Evolutionary conservation across 2,797 vertebrate species (phyloP), one percentile per base, ranked within the genome.

Genomic region (Schizopygopsis pylzovi): DNA sequence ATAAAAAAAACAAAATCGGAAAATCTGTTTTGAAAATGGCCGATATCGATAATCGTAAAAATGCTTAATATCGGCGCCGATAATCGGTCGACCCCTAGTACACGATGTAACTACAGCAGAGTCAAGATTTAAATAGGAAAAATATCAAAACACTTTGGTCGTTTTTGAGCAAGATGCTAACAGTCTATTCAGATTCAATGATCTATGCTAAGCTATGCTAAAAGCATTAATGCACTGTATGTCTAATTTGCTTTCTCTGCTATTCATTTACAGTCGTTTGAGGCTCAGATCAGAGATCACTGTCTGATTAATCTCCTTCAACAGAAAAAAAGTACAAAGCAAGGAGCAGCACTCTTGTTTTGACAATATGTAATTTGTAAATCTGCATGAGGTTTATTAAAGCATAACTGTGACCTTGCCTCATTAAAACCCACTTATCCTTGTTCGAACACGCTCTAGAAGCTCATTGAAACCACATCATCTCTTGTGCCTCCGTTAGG

Each of bases 201-300:
- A 33, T 33, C 33, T 33, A 33, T 33, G 33, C 33, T 33, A 33
- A 33, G 33, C 33, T 33, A 33, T 33, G 33, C 33, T 33, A 33
- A 33, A 28, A n/a, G n/a, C n/a, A n/a, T n/a, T n/a, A n/a, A n/a
- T n/a, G n/a, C n/a, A n/a, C n/a, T n/a, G n/a, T n/a, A n/a, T n/a
- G 83, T 81, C 90, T 84, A 65, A 65, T 71, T 71, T 63, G 65
- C 88, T 83, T 83, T 86, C 67, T 84, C 77, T 85, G 33, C 47
- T 75, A 45, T 81, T n/a, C n/a, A 86, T 91, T 89, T 90, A 68
- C 56, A 81, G 79, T 61, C 43, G 59, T 67, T 85, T 86, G 20
- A 49, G 43, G 56, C 47, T 78, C 87, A 12, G 59, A 68, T 86
- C n/a, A 49, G 54, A 65, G 80, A 54, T 83, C 78, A 73, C 87